Base-by-base conservation (phyloP, 2,797 vertebrate genomes). In the Halcyon badia region DNA sequence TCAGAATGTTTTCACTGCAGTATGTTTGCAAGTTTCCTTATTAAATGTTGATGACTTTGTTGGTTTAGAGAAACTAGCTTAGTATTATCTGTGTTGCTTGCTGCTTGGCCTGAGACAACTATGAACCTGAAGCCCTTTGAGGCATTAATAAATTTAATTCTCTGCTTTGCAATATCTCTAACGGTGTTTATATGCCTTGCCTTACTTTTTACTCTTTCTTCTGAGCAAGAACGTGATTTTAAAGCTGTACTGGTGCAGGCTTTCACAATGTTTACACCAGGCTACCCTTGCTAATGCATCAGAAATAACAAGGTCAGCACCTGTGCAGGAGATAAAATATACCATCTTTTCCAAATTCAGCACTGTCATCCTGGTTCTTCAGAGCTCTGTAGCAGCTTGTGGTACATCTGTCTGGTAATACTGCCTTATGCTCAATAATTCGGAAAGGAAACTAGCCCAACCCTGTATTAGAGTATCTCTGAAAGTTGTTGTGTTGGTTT, bases 271-370 rank as follows among this genome's bases (percentile, higher is more conserved):
- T 52, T 90, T 85, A 66, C 30, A 31, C 37, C n/a, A 15, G 77
- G 24, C 28, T 65, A 65, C 37, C 19, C n/a, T 65, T 75, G 69
- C 33, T 77, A 56, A 70, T 15, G 10, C 1, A 1, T 87, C 71
- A 83, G 52, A 70, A 94, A 77, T 79, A 87, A 33, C 39, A 79
- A 87, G 70, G 51, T 83, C 79, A 66, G 71, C 71, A 52, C 93
- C 85, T 89, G 52, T 64, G 68, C 57, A 64, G 84, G 79, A 87
- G 87, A 85, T 62, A 37, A 79, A 77, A 80, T 28, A 25, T 3
- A 22, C 14, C 21, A 26, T 54, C 69, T 79, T 26, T 15, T 21
- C 21, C 22, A 19, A n/a, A 37, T 65, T 85, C 56, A 73, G 31
- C 61, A 41, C 57, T 46, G 48, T 85, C 12, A 2, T 28, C 21